phyloP scores from a whole-genome alignment of 1,140 invertebrate genomes.

The Neodiprion virginianus region DNA sequence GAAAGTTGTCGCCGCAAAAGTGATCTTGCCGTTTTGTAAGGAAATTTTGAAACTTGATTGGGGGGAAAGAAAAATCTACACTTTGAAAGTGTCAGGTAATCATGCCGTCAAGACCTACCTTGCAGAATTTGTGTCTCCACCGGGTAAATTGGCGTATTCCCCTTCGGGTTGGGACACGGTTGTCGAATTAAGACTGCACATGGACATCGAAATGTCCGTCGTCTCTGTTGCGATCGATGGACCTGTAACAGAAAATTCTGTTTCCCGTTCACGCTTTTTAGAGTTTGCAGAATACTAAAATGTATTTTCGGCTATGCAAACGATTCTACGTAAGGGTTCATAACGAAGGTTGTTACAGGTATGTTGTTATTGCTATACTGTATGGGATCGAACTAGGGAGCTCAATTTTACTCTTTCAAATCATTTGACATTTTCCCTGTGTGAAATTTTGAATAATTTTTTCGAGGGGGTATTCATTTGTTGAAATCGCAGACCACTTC shows the following conservation, averaged over 20 bases:
- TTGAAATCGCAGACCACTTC: neutral
- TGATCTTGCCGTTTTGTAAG: neutral
- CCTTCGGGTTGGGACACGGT: conserved; percentile 60
- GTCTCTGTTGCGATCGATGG: conserved; percentile 64
- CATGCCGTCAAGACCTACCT: conserved; percentile 2
- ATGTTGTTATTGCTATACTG: too few relatives aligned
- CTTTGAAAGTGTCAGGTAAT: too few relatives aligned
- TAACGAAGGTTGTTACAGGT: too few relatives aligned
- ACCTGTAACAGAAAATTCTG: conserved; percentile 50
- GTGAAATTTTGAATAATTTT: neutral
- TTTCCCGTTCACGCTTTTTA: neutral
- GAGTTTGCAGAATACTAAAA: neutral
- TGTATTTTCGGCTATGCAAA: neutral
- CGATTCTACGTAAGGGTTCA: too few relatives aligned
- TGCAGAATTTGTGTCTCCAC: conserved; percentile 47
- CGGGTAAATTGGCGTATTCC: conserved; percentile 61
- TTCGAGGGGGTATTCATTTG: neutral
- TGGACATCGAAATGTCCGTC: conserved; percentile 65
- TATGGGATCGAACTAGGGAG: too few relatives aligned
- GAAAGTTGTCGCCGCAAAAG: too few relatives aligned
- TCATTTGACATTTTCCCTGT: too few relatives aligned
- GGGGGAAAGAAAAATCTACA: too few relatives aligned
- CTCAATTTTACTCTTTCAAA: too few relatives aligned
- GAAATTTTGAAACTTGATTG: neutral
- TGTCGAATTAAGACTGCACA: conserved; percentile 66